Conservation (phyloP, 2,888 invertebrate genomes). For the Schrankia costaestrigalis region DNA sequence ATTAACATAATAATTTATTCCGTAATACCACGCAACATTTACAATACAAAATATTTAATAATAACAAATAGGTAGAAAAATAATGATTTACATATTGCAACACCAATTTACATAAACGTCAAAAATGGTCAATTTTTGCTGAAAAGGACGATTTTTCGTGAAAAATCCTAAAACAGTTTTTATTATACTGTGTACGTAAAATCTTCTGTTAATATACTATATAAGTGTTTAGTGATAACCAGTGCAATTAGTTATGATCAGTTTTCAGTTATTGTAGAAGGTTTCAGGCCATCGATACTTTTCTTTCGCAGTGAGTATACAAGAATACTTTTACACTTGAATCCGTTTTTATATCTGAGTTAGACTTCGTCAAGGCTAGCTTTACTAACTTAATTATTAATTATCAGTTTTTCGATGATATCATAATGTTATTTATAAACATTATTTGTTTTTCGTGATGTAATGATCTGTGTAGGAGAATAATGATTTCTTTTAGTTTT, state of each 20-base stretch:
- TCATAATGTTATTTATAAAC: slow-evolving; percentile 67
- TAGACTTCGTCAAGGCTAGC: slow-evolving; percentile 35
- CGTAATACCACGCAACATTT: no score
- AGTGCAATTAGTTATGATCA: slow-evolving; percentile 34
- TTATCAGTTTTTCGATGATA: slow-evolving; percentile 30
- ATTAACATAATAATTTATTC: no score
- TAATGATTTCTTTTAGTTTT: slow-evolving; percentile 46
- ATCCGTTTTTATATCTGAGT: no score
- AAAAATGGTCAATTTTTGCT: slow-evolving; percentile 55
- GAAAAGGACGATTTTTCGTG: slow-evolving; percentile 42
- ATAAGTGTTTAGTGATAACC: slow-evolving; percentile 36
- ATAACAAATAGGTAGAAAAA: no score
- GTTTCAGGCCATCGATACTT: slow-evolving; percentile 32
- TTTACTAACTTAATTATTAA: slow-evolving; percentile 43
- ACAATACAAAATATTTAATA: no score
- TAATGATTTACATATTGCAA: no score
- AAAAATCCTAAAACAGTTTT: slow-evolving; percentile 29
- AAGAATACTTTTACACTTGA: no score
- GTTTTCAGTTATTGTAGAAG: slow-evolving; percentile 33
- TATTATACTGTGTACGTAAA: slow-evolving; percentile 31
- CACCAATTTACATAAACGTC: slow-evolving; percentile 44
- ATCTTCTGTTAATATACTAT: slow-evolving; percentile 32
- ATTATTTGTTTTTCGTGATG: slow-evolving; percentile 37
- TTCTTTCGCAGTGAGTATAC: slow-evolving; percentile 30
- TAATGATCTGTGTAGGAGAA: slow-evolving; percentile 30